These are phyloP conservation scores for Patella depressa DNA, from an alignment of 2,888 invertebrate species.

Conservation along the genomic window DNA sequence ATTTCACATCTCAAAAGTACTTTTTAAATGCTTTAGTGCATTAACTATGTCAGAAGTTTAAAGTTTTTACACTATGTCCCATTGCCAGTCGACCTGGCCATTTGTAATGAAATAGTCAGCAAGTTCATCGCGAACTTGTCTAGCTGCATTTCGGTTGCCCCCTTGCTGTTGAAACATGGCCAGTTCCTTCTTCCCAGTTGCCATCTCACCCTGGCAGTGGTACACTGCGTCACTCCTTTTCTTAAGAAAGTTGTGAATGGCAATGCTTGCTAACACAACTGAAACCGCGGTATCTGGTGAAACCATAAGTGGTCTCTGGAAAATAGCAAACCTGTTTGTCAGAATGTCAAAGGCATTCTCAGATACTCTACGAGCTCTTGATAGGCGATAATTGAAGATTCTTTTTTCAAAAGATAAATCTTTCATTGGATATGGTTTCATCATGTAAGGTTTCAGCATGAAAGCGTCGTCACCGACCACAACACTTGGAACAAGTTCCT, in stretches of 20 bases:
- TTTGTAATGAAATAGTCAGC: constrained; percentile 8
- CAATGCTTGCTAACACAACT: constrained; percentile 23
- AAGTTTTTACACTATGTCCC: too few species aligned
- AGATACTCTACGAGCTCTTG: constrained; percentile 13
- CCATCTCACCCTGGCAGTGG: constrained; percentile 12
- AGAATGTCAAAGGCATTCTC: constrained; percentile 33
- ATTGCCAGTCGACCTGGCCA: constrained; percentile 18
- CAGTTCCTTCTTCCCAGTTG: constrained; percentile 9
- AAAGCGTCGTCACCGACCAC: constrained; percentile 33
- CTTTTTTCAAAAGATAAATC: too few species aligned
- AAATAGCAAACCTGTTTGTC: constrained; percentile 12
- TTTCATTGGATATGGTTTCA: constrained; percentile 37
- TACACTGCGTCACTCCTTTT: constrained; percentile 11
- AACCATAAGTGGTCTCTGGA: constrained; percentile 18
- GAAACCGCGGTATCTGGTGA: constrained; percentile 22
- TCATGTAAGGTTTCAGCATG: constrained; percentile 27
- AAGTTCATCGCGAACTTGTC: background rate
- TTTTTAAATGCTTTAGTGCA: too few species aligned
- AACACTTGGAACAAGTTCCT: constrained; percentile 21
- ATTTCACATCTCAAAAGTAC: too few species aligned
- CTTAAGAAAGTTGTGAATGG: constrained; percentile 25
- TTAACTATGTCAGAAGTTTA: too few species aligned
- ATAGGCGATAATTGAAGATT: constrained; percentile 26
- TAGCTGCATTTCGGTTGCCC: background rate
- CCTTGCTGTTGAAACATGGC: background rate